phyloP scores from a whole-genome alignment of 2,113 vertebrate species.

The Leuciscus idus region DNA sequence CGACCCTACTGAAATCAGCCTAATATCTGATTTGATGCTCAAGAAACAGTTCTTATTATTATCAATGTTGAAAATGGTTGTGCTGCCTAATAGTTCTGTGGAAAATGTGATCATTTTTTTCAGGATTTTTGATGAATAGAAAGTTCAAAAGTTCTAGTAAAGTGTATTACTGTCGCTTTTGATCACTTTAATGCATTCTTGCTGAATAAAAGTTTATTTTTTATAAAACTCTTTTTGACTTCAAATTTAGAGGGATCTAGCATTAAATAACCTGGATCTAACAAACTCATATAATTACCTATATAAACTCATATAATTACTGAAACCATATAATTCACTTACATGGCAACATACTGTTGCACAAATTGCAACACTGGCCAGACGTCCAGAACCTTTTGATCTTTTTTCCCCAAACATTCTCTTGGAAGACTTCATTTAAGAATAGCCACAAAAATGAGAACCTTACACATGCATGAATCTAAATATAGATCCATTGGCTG shows the following conservation, averaged over 20 bases:
- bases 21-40: no score
- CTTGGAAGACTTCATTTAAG: background rate
- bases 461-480: background rate
- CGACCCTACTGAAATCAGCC: no score
- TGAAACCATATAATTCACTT: background rate
- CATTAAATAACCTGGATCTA: background rate
- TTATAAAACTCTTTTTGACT: no score
- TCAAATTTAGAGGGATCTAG: background rate
- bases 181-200: no score
- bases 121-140: no score
- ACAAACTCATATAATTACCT: background rate
- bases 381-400: constrained; percentile 17
- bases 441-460: background rate
- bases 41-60: no score
- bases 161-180: no score
- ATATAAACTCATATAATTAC: background rate
- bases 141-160: no score
- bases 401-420: background rate
- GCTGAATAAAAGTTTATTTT: no score
- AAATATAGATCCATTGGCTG: background rate
- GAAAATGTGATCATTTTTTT: no score
- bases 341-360: background rate
- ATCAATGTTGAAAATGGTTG: no score
- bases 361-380: background rate
- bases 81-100: no score